These are phyloP conservation scores for Athalia cordata DNA, from an alignment of 2,888 invertebrate genomes.

Conservation along the genomic window DNA sequence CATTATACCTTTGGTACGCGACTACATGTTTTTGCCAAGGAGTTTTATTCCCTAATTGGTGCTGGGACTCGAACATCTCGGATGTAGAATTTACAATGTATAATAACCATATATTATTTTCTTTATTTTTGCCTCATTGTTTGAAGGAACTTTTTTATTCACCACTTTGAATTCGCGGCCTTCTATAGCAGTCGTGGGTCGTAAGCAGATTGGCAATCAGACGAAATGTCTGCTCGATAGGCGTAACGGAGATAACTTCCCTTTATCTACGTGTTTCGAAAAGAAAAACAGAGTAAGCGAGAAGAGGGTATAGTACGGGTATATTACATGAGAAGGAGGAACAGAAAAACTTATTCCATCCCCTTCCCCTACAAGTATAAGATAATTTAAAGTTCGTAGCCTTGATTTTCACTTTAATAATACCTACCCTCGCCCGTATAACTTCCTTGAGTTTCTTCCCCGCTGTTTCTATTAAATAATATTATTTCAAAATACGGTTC, in stretches of 20 bases:
- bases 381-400: slow-evolving; percentile 23
- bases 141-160: no score
- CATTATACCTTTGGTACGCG: background rate
- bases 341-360: slow-evolving; percentile 12
- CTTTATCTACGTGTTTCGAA: slow-evolving; percentile 23
- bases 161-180: no score
- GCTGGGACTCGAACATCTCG: background rate
- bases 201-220: slow-evolving; percentile 40
- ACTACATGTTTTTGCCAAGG: slow-evolving; percentile 4
- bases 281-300: slow-evolving; percentile 25
- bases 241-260: slow-evolving; percentile 26
- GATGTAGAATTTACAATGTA: slow-evolving; percentile 22
- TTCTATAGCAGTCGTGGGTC: background rate
- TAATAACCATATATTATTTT: background rate
- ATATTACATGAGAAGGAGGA: background rate
- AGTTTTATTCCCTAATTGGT: slow-evolving; percentile 11
- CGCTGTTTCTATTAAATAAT: background rate
- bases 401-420: slow-evolving; percentile 24
- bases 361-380: background rate
- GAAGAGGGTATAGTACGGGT: background rate
- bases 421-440: background rate
- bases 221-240: slow-evolving; percentile 23
- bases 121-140: background rate
- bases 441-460: background rate
- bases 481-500: background rate